Percentiles rank a stretch among this genome's conserved stretches.
Conservation (phyloP, 2,797 vertebrate species). For the Chaunax sp. region DNA sequence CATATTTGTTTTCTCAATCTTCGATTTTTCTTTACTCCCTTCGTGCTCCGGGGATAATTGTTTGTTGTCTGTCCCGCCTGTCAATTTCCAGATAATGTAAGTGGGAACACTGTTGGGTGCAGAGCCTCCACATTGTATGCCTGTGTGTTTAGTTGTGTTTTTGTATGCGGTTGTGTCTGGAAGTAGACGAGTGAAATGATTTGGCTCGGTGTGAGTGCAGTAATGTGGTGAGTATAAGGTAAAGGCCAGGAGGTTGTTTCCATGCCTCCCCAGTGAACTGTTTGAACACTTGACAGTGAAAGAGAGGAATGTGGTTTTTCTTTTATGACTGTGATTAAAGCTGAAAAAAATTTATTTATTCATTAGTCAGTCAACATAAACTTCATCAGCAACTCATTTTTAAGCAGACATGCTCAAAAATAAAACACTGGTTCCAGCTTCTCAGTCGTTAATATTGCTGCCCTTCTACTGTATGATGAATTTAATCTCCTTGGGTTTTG, state of each 20-base stretch:
- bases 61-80: conserved; percentile 82
- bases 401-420: background rate
- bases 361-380: background rate
- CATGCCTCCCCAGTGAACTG: conserved; percentile 21
- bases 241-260: conserved; percentile 42
- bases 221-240: conserved; percentile 42
- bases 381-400: background rate
- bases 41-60: conserved; percentile 69
- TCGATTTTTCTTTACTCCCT: conserved; percentile 63
- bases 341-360: background rate
- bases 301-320: background rate
- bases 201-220: conserved; percentile 26
- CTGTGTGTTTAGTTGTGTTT: conserved; percentile 21
- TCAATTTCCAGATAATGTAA: conserved; percentile 82
- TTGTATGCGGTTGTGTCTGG: background rate
- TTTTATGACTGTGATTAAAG: background rate
- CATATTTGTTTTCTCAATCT: conserved; percentile 78
- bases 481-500: background rate
- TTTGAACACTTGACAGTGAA: conserved; percentile 19
- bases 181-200: conserved; percentile 32
- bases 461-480: background rate
- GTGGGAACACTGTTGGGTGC: conserved; percentile 50
- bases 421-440: no score
- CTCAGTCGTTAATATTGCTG: background rate
- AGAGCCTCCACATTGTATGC: conserved; percentile 15